Evolutionary conservation across 2,113 vertebrate genomes (phyloP).

Genomic region (Oplegnathus fasciatus): DNA sequence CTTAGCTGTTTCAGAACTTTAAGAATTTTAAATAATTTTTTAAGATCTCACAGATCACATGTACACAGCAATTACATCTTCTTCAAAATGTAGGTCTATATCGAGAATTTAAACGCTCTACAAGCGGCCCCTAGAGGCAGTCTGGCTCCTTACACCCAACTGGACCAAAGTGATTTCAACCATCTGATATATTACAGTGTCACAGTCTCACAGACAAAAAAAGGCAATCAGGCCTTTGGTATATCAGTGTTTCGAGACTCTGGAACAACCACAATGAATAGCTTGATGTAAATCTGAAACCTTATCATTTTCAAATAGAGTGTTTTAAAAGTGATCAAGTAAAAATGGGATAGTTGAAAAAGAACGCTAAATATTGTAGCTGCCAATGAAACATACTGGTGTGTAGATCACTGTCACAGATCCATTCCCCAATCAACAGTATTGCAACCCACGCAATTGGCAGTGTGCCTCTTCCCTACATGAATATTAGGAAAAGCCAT

Average conservation of each 20-base stretch:
- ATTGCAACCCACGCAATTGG: background rate
- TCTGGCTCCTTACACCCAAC: background rate
- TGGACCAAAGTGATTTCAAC: background rate
- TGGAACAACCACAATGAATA: background rate
- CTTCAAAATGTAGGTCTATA: background rate
- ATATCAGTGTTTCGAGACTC: background rate
- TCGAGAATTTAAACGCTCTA: background rate
- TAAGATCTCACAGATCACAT: background rate
- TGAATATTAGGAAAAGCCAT: conserved; percentile 9
- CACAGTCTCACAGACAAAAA: background rate
- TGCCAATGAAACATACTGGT: background rate
- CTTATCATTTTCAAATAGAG: background rate
- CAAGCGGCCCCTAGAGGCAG: background rate
- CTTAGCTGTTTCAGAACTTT: background rate
- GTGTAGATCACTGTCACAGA: background rate
- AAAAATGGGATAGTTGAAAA: background rate
- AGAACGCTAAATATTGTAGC: background rate
- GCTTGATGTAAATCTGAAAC: background rate
- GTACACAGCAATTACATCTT: background rate
- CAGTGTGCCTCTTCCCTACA: conserved; percentile 1
- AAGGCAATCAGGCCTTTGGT: background rate
- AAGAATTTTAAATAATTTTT: background rate
- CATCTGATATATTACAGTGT: background rate
- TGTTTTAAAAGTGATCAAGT: background rate
- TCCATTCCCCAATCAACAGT: background rate